These are phyloP conservation scores for Suillia variegata DNA, from an alignment of 2,888 invertebrate genomes.

Conservation along the genomic window DNA sequence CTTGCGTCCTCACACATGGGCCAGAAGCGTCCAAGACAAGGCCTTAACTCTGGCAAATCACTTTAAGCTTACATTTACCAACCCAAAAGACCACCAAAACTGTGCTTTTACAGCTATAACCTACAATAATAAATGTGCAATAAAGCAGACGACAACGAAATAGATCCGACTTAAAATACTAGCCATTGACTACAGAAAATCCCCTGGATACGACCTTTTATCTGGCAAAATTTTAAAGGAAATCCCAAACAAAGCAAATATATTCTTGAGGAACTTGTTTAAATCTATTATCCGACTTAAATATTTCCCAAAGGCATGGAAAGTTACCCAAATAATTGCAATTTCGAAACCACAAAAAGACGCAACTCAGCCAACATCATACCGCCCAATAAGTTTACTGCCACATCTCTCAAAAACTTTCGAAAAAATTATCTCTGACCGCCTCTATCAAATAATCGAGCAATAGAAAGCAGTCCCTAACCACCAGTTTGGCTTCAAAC, in stretches of 20 bases:
- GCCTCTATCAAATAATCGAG: background rate
- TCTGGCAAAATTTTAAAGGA: background rate
- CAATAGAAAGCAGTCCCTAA: background rate
- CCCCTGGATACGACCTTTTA: background rate
- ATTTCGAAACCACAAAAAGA: background rate
- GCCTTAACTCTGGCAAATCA: too few species aligned
- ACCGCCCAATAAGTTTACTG: background rate
- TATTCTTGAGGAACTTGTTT: background rate
- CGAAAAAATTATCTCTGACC: background rate
- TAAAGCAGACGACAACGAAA: too few species aligned
- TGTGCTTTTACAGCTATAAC: too few species aligned
- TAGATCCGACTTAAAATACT: too few species aligned
- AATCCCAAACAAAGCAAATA: background rate
- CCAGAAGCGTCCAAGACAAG: too few species aligned
- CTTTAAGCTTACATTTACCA: too few species aligned
- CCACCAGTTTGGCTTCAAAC: background rate
- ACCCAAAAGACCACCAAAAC: too few species aligned
- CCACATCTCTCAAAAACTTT: background rate
- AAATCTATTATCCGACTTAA: background rate
- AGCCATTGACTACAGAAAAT: background rate
- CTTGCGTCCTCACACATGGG: too few species aligned
- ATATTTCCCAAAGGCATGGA: conserved; percentile 3
- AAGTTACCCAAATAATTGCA: conserved; percentile 1
- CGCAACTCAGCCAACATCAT: background rate
- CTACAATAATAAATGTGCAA: too few species aligned